Percentiles rank a stretch among this genome's conserved stretches.
Evolutionary conservation across 2,888 invertebrate genomes (phyloP).

Genomic region (Dusona sp.): DNA sequence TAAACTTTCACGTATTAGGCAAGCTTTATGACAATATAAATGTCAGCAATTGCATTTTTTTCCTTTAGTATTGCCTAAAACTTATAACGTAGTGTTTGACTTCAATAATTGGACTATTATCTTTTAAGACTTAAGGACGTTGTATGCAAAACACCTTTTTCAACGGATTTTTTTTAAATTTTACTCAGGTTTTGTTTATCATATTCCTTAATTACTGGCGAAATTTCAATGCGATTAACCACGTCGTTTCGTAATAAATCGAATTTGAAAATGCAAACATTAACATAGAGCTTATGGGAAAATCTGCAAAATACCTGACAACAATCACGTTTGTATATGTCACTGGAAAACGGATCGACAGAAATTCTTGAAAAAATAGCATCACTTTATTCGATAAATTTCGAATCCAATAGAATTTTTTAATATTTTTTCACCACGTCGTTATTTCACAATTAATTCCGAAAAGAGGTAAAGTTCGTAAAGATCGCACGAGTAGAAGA

Average conservation of each 20-base stretch:
- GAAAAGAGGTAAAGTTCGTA: not conserved
- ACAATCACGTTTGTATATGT: not conserved
- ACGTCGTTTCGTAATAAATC: not conserved
- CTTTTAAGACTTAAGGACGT: too few relatives aligned
- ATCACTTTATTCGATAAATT: constrained; percentile 4
- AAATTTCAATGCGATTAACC: not conserved
- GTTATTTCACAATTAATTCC: constrained; percentile 2
- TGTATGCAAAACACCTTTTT: too few relatives aligned
- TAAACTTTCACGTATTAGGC: too few relatives aligned
- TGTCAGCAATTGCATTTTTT: too few relatives aligned
- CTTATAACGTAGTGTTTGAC: too few relatives aligned
- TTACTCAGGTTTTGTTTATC: not conserved
- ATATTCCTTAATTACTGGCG: not conserved
- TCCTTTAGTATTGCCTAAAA: too few relatives aligned
- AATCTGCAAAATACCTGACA: not conserved
- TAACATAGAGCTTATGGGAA: not conserved
- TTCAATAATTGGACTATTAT: too few relatives aligned
- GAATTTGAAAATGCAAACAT: not conserved
- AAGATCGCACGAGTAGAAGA: not conserved
- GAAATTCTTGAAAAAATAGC: not conserved
- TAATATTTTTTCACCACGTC: constrained; percentile 10
- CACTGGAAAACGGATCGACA: not conserved
- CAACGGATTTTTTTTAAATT: too few relatives aligned
- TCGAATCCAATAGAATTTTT: not conserved
- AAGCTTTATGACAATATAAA: too few relatives aligned